Conservation (phyloP, 2,113 vertebrate species). For the Bubo bubo region DNA sequence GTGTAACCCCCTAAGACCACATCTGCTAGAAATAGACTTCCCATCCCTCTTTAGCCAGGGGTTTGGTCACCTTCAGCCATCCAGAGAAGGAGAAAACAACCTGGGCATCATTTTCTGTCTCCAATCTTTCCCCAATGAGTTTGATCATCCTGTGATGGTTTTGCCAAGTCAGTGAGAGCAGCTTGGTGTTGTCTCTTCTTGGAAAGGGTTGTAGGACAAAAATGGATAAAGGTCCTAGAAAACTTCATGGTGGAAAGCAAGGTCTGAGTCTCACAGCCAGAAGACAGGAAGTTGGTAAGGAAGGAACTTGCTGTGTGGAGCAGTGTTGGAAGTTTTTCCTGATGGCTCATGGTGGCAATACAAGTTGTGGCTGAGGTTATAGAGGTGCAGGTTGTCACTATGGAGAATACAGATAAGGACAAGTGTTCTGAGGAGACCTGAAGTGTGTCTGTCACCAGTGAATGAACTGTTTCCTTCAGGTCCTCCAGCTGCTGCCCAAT, state of each 20-base stretch:
- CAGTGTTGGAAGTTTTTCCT: not conserved
- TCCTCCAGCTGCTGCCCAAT: not conserved
- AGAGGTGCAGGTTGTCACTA: not conserved
- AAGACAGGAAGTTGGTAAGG: not conserved
- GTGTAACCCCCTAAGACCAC: rapidly evolving
- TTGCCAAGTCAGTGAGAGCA: rapidly evolving
- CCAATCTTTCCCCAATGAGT: not conserved
- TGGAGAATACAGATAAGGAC: not conserved
- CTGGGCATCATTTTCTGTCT: not conserved
- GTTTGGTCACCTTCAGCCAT: not conserved
- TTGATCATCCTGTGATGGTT: not conserved
- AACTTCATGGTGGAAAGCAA: not conserved
- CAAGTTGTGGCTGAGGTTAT: not conserved
- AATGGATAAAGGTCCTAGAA: not conserved
- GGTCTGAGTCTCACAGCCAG: not conserved
- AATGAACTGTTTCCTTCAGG: not conserved
- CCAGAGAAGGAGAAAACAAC: not conserved
- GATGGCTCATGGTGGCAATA: rapidly evolving
- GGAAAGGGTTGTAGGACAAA: not conserved
- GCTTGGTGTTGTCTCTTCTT: not conserved
- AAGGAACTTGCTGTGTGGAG: not conserved
- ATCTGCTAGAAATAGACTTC: not conserved
- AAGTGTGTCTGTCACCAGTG: not conserved
- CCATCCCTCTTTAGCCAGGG: not conserved
- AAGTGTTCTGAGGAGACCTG: not conserved